Percentiles rank a stretch among this genome's conserved stretches.
These are phyloP conservation scores for Dastarcus helophoroides DNA, from an alignment of 2,888 invertebrate genomes.

Conservation along the genomic window DNA sequence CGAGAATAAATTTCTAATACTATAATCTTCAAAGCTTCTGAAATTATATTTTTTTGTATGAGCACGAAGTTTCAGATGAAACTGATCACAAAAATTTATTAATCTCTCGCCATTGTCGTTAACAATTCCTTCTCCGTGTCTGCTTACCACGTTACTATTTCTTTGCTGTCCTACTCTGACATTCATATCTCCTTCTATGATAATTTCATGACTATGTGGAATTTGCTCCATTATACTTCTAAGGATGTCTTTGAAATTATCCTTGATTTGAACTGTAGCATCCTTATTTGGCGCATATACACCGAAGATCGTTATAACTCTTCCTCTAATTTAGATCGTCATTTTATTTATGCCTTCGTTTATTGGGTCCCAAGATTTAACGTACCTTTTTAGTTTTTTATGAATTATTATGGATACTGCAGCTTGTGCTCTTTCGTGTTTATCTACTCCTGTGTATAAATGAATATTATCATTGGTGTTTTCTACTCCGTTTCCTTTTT, in stretches of 20 bases:
- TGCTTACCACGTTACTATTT: constrained; percentile 1
- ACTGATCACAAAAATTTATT: background rate
- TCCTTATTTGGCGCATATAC: constrained; percentile 5
- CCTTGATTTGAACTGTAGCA: constrained; percentile 2
- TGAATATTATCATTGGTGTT: constrained; percentile 1
- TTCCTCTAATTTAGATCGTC: constrained; percentile 4
- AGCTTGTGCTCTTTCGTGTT: constrained; percentile 3
- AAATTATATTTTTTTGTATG: too few species aligned
- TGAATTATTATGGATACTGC: constrained; percentile 2
- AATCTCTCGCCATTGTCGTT: constrained; percentile 5
- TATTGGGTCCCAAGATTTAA: constrained; percentile 5
- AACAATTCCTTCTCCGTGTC: constrained; percentile 3
- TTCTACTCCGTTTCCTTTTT: constrained; percentile 4
- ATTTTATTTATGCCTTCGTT: constrained; percentile 4
- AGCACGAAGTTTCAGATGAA: constrained; percentile 3
- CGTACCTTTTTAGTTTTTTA: background rate
- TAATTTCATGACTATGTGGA: constrained; percentile 3
- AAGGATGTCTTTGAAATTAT: constrained; percentile 1
- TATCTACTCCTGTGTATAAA: constrained; percentile 1
- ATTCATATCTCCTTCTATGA: constrained; percentile 4
- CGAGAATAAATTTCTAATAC: too few species aligned
- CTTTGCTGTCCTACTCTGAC: background rate
- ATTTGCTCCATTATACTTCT: constrained; percentile 3
- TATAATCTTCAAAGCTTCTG: too few species aligned
- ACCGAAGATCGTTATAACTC: constrained; percentile 3